These are phyloP conservation scores for Enteromius anoplus DNA, from an alignment of 2,797 vertebrate species.

Conservation along the genomic window DNA sequence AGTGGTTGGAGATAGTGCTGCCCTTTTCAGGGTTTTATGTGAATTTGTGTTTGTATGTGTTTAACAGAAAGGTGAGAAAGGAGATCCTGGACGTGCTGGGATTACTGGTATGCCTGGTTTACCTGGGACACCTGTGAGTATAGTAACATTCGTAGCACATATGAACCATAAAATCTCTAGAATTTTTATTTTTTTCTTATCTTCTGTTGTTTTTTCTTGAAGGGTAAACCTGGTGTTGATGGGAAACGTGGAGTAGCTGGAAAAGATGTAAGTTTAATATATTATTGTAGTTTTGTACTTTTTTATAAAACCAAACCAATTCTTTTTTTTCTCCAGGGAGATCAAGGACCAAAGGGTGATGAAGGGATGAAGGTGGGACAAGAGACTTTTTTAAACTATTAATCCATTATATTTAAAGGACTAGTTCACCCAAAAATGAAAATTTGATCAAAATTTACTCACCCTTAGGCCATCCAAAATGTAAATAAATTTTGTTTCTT, in stretches of 20 bases:
- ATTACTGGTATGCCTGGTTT: constrained; percentile 81
- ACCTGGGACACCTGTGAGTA: constrained; percentile 79
- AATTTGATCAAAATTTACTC: background rate
- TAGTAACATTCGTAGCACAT: background rate
- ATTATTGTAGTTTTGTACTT: background rate
- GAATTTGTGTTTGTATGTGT: constrained; percentile 10
- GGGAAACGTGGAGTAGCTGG: constrained; percentile 79
- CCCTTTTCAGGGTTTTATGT: background rate
- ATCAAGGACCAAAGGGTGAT: constrained; percentile 71
- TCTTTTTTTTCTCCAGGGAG: constrained; percentile 67
- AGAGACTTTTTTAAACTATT: background rate
- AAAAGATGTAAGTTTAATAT: constrained; percentile 72
- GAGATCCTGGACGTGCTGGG: constrained; percentile 76
- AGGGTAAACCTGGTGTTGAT: constrained; percentile 79
- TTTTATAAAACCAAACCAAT: background rate
- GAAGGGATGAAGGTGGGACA: constrained; percentile 72
- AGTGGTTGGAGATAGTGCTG: background rate
- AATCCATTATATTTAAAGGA: background rate
- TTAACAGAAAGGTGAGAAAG: constrained; percentile 75
- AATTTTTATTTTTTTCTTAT: background rate
- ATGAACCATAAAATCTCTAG: background rate
- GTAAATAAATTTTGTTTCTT: background rate
- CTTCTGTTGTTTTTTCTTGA: constrained; percentile 6
- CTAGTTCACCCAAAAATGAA: background rate
- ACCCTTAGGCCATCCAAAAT: background rate